Percentiles rank a stretch among this genome's conserved stretches.
Evolutionary conservation across 1,140 invertebrate species (phyloP).

Genomic region (Camponotus vicinus): DNA sequence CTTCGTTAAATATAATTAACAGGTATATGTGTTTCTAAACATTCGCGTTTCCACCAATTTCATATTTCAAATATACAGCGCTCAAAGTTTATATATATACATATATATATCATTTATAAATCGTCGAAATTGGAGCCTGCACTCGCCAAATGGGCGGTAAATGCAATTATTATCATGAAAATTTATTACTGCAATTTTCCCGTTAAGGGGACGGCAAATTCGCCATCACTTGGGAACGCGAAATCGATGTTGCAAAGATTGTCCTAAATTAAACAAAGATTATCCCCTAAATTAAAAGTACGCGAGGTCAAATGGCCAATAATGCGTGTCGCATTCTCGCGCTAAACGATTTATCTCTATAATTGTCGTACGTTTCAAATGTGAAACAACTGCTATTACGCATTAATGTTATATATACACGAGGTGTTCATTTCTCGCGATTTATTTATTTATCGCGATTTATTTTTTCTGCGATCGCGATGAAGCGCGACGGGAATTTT

Average conservation of each 20-base stretch:
- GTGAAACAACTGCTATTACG: neutral
- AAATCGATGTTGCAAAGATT: conserved; percentile 31
- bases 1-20: neutral
- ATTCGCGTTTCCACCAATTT: conserved; percentile 4
- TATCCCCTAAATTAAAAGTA: conserved; percentile 39
- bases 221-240: neutral
- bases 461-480: neutral
- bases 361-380: conserved; percentile 12
- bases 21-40: neutral
- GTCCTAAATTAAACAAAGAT: conserved; percentile 37
- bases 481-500: neutral
- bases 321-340: neutral
- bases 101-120: neutral
- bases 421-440: conserved; percentile 20
- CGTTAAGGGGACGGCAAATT: neutral
- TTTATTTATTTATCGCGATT: neutral
- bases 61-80: neutral
- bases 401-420: neutral
- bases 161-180: neutral
- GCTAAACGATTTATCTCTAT: conserved; percentile 28
- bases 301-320: conserved; percentile 28
- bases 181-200: conserved; percentile 23
- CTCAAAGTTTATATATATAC: neutral
- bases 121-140: conserved; percentile 2
- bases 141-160: neutral